Percentiles rank a stretch among this genome's conserved stretches.
Conservation (phyloP, 2,888 invertebrate species). For the Agrilus biguttatus region DNA sequence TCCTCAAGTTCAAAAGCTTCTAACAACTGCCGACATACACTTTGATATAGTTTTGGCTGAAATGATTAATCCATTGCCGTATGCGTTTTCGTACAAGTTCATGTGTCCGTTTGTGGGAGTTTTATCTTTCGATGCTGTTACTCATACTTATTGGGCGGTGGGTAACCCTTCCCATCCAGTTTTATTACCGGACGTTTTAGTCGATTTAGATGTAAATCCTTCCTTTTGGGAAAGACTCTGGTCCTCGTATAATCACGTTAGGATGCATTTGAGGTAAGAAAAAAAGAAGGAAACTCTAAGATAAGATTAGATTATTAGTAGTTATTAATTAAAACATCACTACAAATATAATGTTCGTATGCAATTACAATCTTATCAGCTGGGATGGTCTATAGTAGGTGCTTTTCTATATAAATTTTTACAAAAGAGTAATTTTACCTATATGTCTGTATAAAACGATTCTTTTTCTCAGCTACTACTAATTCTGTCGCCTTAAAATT, state of each 20-base stretch:
- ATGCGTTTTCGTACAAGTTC: constrained; percentile 14
- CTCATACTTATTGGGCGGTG: constrained; percentile 14
- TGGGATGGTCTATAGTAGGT: too few relatives aligned
- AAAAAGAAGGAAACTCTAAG: too few relatives aligned
- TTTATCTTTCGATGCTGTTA: constrained; percentile 15
- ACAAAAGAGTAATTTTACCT: too few relatives aligned
- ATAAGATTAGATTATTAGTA: too few relatives aligned
- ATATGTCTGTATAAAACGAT: too few relatives aligned
- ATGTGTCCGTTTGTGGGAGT: constrained; percentile 12
- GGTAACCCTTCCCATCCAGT: constrained; percentile 18
- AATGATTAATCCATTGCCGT: constrained; percentile 9
- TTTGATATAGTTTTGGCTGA: constrained; percentile 19
- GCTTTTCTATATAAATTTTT: too few relatives aligned
- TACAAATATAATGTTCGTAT: too few relatives aligned
- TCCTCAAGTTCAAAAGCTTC: constrained; percentile 14
- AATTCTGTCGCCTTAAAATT: too few relatives aligned
- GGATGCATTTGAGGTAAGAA: too few relatives aligned
- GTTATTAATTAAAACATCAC: too few relatives aligned
- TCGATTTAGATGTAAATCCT: constrained; percentile 23
- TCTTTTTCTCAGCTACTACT: too few relatives aligned
- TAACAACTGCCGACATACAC: constrained; percentile 11
- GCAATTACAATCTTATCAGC: too few relatives aligned
- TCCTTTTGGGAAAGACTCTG: constrained; percentile 27
- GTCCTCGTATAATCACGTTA: constrained; percentile 11
- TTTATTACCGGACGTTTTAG: constrained; percentile 19